Base-by-base conservation (phyloP, 2,888 invertebrate species). In the Diplolepis rosae region DNA sequence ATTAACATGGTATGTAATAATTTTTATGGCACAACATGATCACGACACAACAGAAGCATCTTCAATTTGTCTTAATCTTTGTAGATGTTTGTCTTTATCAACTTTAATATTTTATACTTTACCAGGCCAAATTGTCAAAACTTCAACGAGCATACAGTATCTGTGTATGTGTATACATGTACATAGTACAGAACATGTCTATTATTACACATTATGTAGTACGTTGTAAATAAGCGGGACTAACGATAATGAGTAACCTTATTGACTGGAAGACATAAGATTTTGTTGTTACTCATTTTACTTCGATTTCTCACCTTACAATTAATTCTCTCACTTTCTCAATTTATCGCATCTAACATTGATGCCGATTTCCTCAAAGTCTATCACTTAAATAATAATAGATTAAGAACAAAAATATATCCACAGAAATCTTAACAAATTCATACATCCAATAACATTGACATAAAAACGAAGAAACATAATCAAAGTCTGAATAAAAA, bases 251-350 rank as follows among this genome's bases (percentile, higher is more conserved):
- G 72, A 50, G 54, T 75, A 72, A 66, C 76, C 77, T 79, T 69
- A 76, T 79, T 67, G 65, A 81, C 77, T 86, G 87, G 87, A 87
- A 87, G 86, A 87, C 87, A 52, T 87, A 78, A 79, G 86, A 87
- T 80, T 87, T 83, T 87, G 87, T 85, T 86, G 87, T 68, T 74
- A 24, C 56, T 45, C 28, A 39, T 61, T 35, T 13, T 61, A 24
- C 15, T 5, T 39, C 7, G 28, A 39, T 39, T 39, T n/a, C 2
- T 13, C n/a, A 18, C 39, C 9, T 35, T 61, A 61, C n/a, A 39
- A 27, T 24, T 18, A 15, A 15, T 61, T 61, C 15, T 61, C 30
- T 13, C 35, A 35, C 18, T 32, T 2, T 9, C 18, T 56, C 61
- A 39, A 61, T 39, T 22, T 24, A 39, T n/a, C 22, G 32, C 32